Conservation (phyloP, 2,113 vertebrate genomes). For the Alethe diademata region DNA sequence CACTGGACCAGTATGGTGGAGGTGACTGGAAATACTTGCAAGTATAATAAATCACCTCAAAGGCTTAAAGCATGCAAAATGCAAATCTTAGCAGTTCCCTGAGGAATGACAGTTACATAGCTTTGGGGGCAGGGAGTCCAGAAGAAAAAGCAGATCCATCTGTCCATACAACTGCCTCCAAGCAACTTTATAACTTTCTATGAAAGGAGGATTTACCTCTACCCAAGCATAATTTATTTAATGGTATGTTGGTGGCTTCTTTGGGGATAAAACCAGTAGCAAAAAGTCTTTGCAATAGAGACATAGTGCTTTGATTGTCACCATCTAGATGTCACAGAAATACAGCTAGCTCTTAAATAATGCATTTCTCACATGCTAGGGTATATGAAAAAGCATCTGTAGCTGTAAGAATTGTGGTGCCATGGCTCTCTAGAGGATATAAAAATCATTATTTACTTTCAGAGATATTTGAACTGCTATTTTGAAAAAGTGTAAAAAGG, state of each 20-base stretch:
- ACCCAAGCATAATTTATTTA: background rate
- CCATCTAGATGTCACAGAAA: background rate
- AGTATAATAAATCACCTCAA: background rate
- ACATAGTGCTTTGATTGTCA: background rate
- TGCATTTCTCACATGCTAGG: background rate
- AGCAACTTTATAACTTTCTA: background rate
- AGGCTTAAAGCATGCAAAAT: background rate
- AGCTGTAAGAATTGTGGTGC: background rate
- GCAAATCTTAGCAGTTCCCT: background rate
- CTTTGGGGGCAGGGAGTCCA: background rate
- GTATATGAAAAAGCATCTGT: background rate
- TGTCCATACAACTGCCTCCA: background rate
- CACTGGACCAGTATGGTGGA: background rate
- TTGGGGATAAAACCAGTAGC: background rate
- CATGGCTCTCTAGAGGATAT: background rate
- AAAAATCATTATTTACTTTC: background rate
- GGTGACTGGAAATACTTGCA: background rate
- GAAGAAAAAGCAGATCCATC: background rate
- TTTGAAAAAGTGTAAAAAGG: background rate
- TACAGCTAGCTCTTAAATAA: background rate
- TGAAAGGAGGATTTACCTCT: background rate
- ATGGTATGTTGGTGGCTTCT: background rate
- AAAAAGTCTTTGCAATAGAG: background rate
- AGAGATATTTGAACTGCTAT: background rate
- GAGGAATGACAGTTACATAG: background rate